Evolutionary conservation across 2,888 invertebrate genomes (phyloP), one percentile per base, ranked within the genome.

Genomic region (Anagyrus pseudococci): DNA sequence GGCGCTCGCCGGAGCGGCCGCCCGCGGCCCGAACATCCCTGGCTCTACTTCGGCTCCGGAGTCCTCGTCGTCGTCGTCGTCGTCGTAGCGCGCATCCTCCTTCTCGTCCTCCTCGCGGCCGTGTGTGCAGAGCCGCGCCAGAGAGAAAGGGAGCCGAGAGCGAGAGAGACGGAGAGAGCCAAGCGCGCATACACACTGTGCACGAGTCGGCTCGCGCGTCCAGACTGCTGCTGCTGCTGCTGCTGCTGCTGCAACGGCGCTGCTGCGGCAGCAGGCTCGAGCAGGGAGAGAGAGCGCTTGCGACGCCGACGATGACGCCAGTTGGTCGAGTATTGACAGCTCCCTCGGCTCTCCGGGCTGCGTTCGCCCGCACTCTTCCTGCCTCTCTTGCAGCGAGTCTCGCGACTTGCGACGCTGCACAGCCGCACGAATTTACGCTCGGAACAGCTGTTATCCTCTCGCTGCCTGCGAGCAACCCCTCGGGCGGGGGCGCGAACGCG

Each of bases 321-420:
- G 46, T 46, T 49, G 60, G 61, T 65, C 58, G 65, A 65, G 60
- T 40, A 57, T 44, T 54, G n/a, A n/a, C n/a, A n/a, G 26, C 40
- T n/a, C n/a, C n/a, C n/a, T n/a, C n/a, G n/a, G n/a, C n/a, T n/a
- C n/a, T n/a, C n/a, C n/a, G n/a, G n/a, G n/a, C n/a, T n/a, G n/a
- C n/a, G n/a, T n/a, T n/a, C n/a, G n/a, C n/a, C n/a, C n/a, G n/a
- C n/a, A n/a, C n/a, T 43, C 43, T 15, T 43, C 8, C 13, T 37
- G 29, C 29, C 4, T 15, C 4, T 8, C 4, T 2, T 37, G 33
- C 33, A 37, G 33, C 33, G 15, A 37, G 8, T 37, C 13, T 10
- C 10, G 4, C 29, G 29, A 29, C 29, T 29, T 15, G 8, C 10
- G 8, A 37, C 33, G 8, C 33, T 37, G 33, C 33, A 2, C 3